These are phyloP conservation scores for Oncorhynchus gorbuscha DNA, from an alignment of 2,113 vertebrate species.

Conservation along the genomic window DNA sequence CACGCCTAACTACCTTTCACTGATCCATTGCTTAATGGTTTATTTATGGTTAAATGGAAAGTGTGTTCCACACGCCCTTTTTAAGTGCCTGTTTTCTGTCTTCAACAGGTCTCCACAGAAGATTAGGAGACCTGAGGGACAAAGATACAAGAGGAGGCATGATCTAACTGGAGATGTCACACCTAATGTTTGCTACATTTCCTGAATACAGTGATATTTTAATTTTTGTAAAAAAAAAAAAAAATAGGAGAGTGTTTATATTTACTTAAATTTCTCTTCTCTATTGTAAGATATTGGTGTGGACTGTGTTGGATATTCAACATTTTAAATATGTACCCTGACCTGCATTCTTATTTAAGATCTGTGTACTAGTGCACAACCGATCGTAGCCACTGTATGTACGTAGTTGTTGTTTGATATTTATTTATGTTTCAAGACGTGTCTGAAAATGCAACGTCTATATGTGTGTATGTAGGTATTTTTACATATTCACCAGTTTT, in stretches of 20 bases:
- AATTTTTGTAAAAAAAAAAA: neutral
- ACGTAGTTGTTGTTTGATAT: neutral
- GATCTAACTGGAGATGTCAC: neutral
- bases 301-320: neutral
- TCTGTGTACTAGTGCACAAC: neutral
- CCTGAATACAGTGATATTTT: neutral
- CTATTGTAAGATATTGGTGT: neutral
- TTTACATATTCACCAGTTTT: neutral
- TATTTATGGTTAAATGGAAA: neutral
- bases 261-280: neutral
- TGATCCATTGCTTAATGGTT: neutral
- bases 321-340: neutral
- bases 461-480: neutral
- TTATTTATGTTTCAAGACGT: neutral
- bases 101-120: neutral
- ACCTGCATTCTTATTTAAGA: neutral
- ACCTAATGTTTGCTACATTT: neutral
- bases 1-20: too few species aligned
- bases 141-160: neutral
- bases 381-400: neutral
- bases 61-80: neutral
- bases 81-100: neutral
- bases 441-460: neutral
- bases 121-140: neutral
- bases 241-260: neutral